Evolutionary conservation across 1,140 invertebrate genomes (phyloP).

Genomic region (Trachymyrmex septentrionalis): DNA sequence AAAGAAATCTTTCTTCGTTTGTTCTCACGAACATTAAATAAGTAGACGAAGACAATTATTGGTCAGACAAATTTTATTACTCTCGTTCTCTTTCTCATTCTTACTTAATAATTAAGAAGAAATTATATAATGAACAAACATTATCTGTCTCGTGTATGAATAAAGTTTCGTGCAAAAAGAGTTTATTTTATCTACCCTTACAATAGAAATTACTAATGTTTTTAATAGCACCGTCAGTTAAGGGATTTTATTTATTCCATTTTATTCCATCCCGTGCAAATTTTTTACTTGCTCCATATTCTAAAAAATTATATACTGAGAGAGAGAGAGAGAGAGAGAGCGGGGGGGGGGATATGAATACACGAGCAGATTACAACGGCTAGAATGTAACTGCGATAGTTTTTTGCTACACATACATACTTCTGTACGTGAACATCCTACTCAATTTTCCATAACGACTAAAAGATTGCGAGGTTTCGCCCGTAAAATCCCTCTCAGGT

Average conservation of each 20-base stretch:
- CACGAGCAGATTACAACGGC: not conserved
- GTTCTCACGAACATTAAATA: not conserved
- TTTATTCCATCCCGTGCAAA: not conserved
- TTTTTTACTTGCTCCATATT: not conserved
- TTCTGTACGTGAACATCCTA: not conserved
- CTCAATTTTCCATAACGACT: conserved; percentile 29
- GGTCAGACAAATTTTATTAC: not conserved
- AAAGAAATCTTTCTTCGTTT: not conserved
- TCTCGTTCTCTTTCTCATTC: not conserved
- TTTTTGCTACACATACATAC: conserved; percentile 1
- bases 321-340: not conserved
- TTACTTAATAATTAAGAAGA: not conserved
- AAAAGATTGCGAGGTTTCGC: conserved; percentile 1
- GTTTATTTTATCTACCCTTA: not conserved
- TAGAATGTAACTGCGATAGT: not conserved
- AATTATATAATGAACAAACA: not conserved
- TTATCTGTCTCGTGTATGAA: not conserved
- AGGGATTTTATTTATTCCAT: not conserved
- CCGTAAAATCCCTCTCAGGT: not conserved
- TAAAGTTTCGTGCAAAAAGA: not conserved
- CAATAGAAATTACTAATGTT: not conserved
- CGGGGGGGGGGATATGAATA: not conserved
- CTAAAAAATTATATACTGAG: not conserved
- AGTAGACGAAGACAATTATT: not conserved
- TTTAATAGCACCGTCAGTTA: not conserved